Evolutionary conservation across 2,888 invertebrate genomes (phyloP).

Genomic region (Zaprionus bogoriensis): DNA sequence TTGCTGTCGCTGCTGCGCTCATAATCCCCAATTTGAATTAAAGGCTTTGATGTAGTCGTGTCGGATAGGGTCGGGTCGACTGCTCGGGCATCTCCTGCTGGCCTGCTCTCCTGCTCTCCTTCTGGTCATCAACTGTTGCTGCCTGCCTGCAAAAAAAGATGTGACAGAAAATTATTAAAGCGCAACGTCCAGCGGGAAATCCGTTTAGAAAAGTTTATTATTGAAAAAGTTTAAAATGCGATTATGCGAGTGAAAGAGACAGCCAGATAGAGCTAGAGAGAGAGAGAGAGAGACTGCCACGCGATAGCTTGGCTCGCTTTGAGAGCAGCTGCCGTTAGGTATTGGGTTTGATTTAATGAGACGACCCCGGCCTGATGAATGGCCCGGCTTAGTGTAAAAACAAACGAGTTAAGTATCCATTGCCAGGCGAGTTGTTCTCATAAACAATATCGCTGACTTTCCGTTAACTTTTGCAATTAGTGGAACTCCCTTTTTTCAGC

Average conservation of each 20-base stretch:
- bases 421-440: neutral
- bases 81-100: no score
- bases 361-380: conserved; percentile 43
- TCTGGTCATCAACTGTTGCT: conserved; percentile 50
- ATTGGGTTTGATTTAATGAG: conserved; percentile 59
- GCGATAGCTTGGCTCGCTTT: neutral
- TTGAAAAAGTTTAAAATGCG: conserved; percentile 78
- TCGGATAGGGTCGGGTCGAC: no score
- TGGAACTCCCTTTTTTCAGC: neutral
- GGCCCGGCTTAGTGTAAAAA: conserved; percentile 40
- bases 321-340: conserved; percentile 49
- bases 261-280: neutral
- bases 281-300: neutral
- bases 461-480: neutral
- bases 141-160: conserved; percentile 44
- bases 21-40: conserved; percentile 78
- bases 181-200: conserved; percentile 74
- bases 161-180: conserved; percentile 67
- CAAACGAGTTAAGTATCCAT: neutral
- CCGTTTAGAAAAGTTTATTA: conserved; percentile 75
- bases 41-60: conserved; percentile 62
- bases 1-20: conserved; percentile 57
- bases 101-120: conserved; percentile 2
- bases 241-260: conserved; percentile 61
- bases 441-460: neutral